Base-by-base conservation (phyloP, 2,888 invertebrate species). In the Pandemis corylana region DNA sequence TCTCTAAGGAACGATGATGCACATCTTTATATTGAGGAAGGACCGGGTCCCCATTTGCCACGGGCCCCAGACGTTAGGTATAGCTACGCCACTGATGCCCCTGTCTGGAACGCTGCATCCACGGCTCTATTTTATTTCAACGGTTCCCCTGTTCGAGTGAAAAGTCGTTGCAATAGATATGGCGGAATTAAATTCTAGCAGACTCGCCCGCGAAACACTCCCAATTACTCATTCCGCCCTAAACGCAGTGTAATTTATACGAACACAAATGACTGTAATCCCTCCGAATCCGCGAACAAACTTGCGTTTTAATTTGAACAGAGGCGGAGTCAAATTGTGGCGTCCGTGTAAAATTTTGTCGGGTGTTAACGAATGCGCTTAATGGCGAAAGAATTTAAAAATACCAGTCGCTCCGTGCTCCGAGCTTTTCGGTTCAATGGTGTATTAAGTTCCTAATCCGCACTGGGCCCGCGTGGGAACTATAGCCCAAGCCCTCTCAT, bases 251-350 rank as follows among this genome's bases (percentile, higher is more conserved):
- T 67, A 67, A 67, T 67, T 67, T 67, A 67, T 67, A 51, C 67
- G 53, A 67, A 41, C 67, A 67, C 67, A 67, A 67, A 67, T 67
- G 36, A 53, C 67, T 53, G 51, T 67, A 67, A 67, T 67, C 51
- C 46, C 66, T 15, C 66, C 36, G 51, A 41, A 67, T 41, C 49
- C 53, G 53, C 67, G 67, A 67, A 65, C 65, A 65, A 65, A 41
- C 67, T 53, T 53, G 67, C 67, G 51, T 67, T 67, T 67, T 67
- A 67, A 67, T 65, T 65, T 49, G 28, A 62, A 65, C 65, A 28
- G 28, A 41, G 13, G 10, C 49, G n/a, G 28, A 28, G 49, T 20
- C 41, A 5, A 20, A 10, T 53, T 41, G n/a, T 53, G 53, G 10
- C 46, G 20, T 1, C 7, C 20, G 3, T 7, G 13, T 13, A 10